A percentile compares a stretch with the other conserved stretches of the same genome.
Evolutionary conservation across 2,888 invertebrate genomes (phyloP).

Genomic region (Sussaba pulchella): DNA sequence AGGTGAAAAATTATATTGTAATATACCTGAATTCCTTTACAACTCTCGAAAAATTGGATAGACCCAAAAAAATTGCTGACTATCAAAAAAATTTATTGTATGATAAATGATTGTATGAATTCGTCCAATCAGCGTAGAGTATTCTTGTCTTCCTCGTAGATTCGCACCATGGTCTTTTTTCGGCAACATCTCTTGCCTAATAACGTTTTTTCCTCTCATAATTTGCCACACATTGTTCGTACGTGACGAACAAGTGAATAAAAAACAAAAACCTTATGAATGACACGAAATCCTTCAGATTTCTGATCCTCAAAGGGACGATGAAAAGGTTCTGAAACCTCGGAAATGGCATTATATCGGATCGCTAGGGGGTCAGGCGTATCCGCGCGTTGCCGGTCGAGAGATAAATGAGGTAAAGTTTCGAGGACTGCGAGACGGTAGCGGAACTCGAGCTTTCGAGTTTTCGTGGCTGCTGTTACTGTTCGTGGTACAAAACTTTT

Average conservation of each 20-base stretch:
- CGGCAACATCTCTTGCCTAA: too few species aligned
- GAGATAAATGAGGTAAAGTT: constrained; percentile 78
- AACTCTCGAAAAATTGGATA: too few species aligned
- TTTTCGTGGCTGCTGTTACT: constrained; percentile 62
- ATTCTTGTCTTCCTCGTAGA: too few species aligned
- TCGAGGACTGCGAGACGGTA: constrained; percentile 69
- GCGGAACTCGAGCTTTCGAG: constrained; percentile 57
- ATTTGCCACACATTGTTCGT: too few species aligned
- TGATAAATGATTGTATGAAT: too few species aligned
- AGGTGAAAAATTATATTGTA: too few species aligned
- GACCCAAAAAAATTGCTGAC: too few species aligned
- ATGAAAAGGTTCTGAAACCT: constrained; percentile 16
- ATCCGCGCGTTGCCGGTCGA: constrained; percentile 53
- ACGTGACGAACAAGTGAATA: neutral
- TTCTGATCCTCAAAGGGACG: neutral
- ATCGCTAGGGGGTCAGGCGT: constrained; percentile 18
- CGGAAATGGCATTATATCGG: constrained; percentile 46
- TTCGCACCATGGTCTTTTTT: too few species aligned
- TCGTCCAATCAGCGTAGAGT: too few species aligned
- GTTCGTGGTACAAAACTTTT: constrained; percentile 72
- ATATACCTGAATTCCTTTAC: too few species aligned
- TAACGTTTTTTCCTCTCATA: too few species aligned
- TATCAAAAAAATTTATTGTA: too few species aligned
- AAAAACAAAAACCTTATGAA: neutral
- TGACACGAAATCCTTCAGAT: neutral